Evolutionary conservation across 2,888 invertebrate genomes (phyloP), one percentile per base, ranked within the genome.

Genomic region (Embidobia sp.): DNA sequence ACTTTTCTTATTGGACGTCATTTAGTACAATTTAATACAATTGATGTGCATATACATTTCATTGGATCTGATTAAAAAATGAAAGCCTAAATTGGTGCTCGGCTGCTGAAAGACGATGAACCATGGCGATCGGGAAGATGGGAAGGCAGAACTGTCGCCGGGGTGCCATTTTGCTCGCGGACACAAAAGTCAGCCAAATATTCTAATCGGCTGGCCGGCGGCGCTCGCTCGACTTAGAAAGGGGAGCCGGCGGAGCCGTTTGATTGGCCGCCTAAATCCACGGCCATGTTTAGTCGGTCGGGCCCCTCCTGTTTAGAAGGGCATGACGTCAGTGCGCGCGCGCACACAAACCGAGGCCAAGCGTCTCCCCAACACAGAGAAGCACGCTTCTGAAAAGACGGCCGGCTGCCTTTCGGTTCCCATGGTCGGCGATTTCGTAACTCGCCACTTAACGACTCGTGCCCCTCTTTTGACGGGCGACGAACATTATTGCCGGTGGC

Each of bases 241-340:
- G 85, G 85, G 85, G 83, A 67, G 72, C 61, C 55, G 29, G 49
- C 64, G 64, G 48, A 78, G 67, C 57, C 53, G 11, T 57, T 72
- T 74, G 80, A 89, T 89, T 89, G 88, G 88, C 79, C 78, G 86
- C 88, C 88, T 88, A 89, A 89, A 88, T 87, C 85, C 85, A 86
- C 87, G 83, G 87, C 88, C 88, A 88, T 88, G 87, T 85, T 89
- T 87, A 88, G 87, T 81, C 82, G 81, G 79, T 79, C 84, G 86
- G 88, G 87, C 88, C 88, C 88, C 88, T 88, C 88, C 88, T 89
- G 88, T 88, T 88, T 88, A 89, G 88, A 88, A 88, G 88, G 88
- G 88, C 85, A 85, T 89, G 88, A 88, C 88, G 87, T 88, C 88
- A 88, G 79, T 80, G 48, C 44, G 37, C 49, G 70, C 51, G 31